Base-by-base conservation (phyloP, 1,140 invertebrate species). In the Globodera rostochiensis region DNA sequence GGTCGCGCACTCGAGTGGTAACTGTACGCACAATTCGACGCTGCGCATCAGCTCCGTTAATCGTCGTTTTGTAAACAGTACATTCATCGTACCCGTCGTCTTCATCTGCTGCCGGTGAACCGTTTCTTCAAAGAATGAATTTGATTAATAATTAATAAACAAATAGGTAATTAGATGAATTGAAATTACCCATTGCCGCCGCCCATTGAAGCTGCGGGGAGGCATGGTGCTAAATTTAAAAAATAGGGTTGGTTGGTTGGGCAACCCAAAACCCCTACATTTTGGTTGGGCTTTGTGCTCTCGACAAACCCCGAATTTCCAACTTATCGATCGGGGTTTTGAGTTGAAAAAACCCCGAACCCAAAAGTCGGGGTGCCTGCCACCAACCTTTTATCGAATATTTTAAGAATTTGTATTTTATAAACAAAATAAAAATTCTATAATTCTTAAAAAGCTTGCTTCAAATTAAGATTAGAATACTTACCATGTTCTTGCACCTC, bases 51-150 rank as follows among this genome's bases (percentile, higher is more conserved):
- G 86, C 73, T 88, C 87, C 49, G 84, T 80, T 13, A 82, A 87
- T 89, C 9, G 84, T 87, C n/a, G 87, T 85, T 70, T 87, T 87
- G 57, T 81, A 74, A 21, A 77, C 66, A 25, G 81, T 73, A 19
- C 86, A 84, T 50, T 86, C 87, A 15, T 66, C 80, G 21, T 88
- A 80, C 11, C 87, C 88, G 74, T 88, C 87, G 47, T 77, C 66
- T 36, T 86, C 86, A 64, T 87, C 86, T 8, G 85, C 85, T 25
- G 84, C 6, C n/a, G 53, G 6, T 13, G 45, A 64, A 66, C 64
- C 73, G 57, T 66, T 73, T 81, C 74, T 25, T 45, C 11, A 57
- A 57, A 6, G 19, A 79, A 45, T 47, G 25, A 60, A 57, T 66
- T 57, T 25, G 36, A 19, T 53, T 3, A 1, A 53, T 53, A 9